These are phyloP conservation scores for Greenwoodochromis staneri DNA, from an alignment of 2,113 vertebrate species.

Conservation along the genomic window DNA sequence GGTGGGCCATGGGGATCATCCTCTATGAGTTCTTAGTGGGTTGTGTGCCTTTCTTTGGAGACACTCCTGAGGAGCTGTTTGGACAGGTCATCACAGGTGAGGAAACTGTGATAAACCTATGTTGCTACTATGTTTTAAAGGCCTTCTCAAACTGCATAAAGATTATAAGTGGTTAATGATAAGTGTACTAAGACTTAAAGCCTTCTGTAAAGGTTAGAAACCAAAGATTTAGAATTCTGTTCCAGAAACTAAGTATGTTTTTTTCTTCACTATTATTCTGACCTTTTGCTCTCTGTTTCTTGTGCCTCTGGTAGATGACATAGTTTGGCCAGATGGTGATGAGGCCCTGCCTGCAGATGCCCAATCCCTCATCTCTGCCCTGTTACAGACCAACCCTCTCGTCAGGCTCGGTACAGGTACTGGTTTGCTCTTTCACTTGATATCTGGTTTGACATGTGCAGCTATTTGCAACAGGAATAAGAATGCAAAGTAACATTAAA, in stretches of 20 bases:
- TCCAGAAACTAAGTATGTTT: background rate
- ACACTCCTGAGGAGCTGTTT: constrained; percentile 91
- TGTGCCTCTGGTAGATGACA: constrained; percentile 73
- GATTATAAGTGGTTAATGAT: background rate
- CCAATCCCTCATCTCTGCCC: constrained; percentile 82
- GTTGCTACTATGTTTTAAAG: background rate
- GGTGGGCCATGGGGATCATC: constrained; percentile 98
- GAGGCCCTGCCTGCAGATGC: constrained; percentile 83
- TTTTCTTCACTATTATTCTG: background rate
- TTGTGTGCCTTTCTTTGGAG: constrained; percentile 90
- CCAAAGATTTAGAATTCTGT: background rate
- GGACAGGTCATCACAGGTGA: constrained; percentile 91
- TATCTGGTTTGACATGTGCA: background rate
- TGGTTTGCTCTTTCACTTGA: background rate
- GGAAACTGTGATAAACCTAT: background rate
- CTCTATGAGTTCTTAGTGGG: constrained; percentile 94
- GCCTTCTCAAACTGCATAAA: background rate
- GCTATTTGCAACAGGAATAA: background rate
- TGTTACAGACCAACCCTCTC: constrained; percentile 86
- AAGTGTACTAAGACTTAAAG: background rate
- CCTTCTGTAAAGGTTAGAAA: background rate
- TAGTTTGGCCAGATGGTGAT: constrained; percentile 87
- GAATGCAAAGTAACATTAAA: background rate
- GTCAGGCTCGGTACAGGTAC: constrained; percentile 83
- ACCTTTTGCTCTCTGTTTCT: background rate